Base-by-base conservation (phyloP, 2,888 invertebrate species). In the Lysandra coridon region DNA sequence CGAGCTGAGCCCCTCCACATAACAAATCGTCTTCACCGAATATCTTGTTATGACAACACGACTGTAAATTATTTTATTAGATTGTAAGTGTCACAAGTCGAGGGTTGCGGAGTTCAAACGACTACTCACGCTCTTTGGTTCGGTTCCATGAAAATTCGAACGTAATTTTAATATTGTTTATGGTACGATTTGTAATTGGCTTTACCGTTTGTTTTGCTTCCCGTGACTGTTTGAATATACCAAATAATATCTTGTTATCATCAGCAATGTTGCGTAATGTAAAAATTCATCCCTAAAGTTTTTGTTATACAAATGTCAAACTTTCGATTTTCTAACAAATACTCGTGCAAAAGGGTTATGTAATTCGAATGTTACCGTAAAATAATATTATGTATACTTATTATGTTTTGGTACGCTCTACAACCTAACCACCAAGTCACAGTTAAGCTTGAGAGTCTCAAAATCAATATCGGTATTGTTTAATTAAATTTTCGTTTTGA, bases 11-110 rank as follows among this genome's bases (percentile, higher is more conserved):
- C 81, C 80, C 80, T 82, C 80, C 78, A 73, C 78, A 79, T 79
- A 79, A 79, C 80, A 79, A 74, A 80, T 78, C 76, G 78, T 78
- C 81, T 77, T 78, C 79, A 76, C 80, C 78, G 79, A 79, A 80
- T 79, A 78, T 79, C 80, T 80, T 79, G 77, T 77, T 78, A 81
- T 80, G 44, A 81, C 62, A 69, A 79, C 78, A 79, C 64, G 77
- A 64, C 75, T 78, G 80, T 78, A 74, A 80, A 40, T 79, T 77
- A 79, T 74, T 79, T 79, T 76, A 79, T 82, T 79, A 53, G 64
- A 78, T 79, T 79, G 40, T 73, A 23, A 64, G 76, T 76, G 76
- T 76, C 76, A 76, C 57, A 33, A 75, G 33, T 53, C 76, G 33
- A 49, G 78, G 33, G 78, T 78, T 73, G 57, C 53, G 30, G 49